phyloP scores from a whole-genome alignment of 2,797 vertebrate species.

The Argya squamiceps region DNA sequence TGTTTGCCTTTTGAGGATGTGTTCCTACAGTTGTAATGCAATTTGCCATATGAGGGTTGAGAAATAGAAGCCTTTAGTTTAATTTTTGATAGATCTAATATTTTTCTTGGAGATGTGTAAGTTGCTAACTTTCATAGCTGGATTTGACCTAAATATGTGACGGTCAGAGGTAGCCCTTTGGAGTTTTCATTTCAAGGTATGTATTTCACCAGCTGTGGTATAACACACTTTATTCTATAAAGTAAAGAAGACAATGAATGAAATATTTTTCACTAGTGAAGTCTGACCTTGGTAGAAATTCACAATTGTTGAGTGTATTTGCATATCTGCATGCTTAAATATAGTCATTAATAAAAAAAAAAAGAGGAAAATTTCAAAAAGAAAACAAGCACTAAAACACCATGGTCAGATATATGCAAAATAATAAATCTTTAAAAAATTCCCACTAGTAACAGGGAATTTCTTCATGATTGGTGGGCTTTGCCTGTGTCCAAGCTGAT shows the following conservation, averaged over 20 bases:
- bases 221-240: not conserved
- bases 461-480: not conserved
- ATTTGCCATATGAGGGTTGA: not conserved
- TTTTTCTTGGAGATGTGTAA: not conserved
- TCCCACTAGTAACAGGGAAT: not conserved
- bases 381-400: not conserved
- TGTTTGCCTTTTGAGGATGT: not conserved
- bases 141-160: slow-evolving; percentile 22
- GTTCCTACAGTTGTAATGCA: not conserved
- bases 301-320: not conserved
- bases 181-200: not conserved
- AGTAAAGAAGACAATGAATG: not conserved
- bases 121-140: not conserved
- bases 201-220: not conserved
- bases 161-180: not conserved
- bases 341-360: not conserved
- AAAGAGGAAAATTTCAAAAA: not conserved
- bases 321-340: not conserved
- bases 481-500: not conserved
- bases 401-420: not conserved
- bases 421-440: not conserved
- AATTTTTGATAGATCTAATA: not conserved
- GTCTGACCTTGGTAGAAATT: not conserved
- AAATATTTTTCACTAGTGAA: not conserved
- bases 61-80: not conserved